Evolutionary conservation across 1,140 invertebrate genomes (phyloP), one percentile per base, ranked within the genome.

Genomic region (Paralvinella palmiformis): DNA sequence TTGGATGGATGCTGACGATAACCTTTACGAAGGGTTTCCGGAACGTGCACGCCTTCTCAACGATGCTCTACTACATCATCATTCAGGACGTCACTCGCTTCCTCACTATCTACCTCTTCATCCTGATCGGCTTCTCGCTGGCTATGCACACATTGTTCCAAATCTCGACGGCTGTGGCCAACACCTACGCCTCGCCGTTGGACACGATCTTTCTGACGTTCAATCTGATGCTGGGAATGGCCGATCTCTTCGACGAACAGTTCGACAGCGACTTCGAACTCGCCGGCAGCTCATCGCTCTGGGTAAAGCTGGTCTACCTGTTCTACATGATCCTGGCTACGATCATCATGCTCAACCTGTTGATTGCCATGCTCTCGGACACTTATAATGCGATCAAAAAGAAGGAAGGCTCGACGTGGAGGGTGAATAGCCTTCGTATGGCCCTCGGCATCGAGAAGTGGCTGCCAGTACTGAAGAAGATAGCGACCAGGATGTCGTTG

Each of bases 351-450:
- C 31, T 67, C 29, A 67, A 65, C 45, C 44, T 67, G 32, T 52
- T 66, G 32, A 56, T 66, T 6, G 65, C 65, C 5, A 66, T 66
- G 65, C 66, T 66, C 63, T 66, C 52, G 13, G 65, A 66, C 31
- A 58, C 65, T 24, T 66, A 66, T 52, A 57, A 53, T 20, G 29
- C 20, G 31, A 63, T 65, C 59, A 45, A 52, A 22, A 24, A 41
- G 15, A 62, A 36, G 15, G 60, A 63, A 27, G 64, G 48, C 13
- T 29, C 60, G 15, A 61, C 60, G 2, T 65, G 64, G 64, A 65
- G 37, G 36, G 45, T 65, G 3, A 41, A 32, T 20, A 62, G 59
- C 55, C 17, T 65, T 10, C 22, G 52, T 15, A 22, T 65, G 2
- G 58, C 64, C 22, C 24, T 53, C 10, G 10, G 24, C 10, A 53